These are phyloP conservation scores for Allygus modestus DNA, from an alignment of 2,888 invertebrate species.

Conservation along the genomic window DNA sequence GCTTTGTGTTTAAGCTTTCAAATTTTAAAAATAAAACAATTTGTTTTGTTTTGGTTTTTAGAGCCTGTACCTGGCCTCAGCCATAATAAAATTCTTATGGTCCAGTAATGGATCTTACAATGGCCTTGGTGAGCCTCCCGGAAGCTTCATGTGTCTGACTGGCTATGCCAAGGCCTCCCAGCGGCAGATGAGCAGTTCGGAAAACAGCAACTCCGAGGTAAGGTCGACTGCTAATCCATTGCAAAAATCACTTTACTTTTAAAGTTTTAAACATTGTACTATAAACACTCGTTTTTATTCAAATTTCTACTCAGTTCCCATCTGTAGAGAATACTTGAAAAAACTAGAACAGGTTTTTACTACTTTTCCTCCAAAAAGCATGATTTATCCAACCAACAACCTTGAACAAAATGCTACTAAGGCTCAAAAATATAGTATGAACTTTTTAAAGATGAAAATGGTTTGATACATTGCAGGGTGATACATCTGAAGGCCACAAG, in stretches of 20 bases:
- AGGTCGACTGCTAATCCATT: neutral
- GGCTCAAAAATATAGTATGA: too few relatives aligned
- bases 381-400: too few relatives aligned
- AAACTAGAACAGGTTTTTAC: too few relatives aligned
- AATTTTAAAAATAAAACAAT: too few relatives aligned
- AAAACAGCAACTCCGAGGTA: conserved; percentile 89
- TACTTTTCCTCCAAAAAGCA: too few relatives aligned
- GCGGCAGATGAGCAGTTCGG: conserved; percentile 80
- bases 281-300: too few relatives aligned
- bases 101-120: conserved; percentile 71
- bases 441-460: too few relatives aligned
- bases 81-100: conserved; percentile 89
- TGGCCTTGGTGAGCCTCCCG: conserved; percentile 60
- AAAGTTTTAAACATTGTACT: neutral
- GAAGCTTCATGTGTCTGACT: conserved; percentile 67
- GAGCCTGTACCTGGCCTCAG: conserved; percentile 93
- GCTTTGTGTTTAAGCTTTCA: too few relatives aligned
- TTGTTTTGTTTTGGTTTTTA: conserved; percentile 72
- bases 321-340: too few relatives aligned
- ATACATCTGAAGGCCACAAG: conserved; percentile 79
- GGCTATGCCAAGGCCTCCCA: conserved; percentile 67
- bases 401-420: too few relatives aligned
- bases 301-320: too few relatives aligned
- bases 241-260: too few relatives aligned
- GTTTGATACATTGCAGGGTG: conserved; percentile 77